Percentiles rank a stretch among this genome's conserved stretches.
Conservation (phyloP, 2,797 vertebrate genomes). For the Meda fulgida region DNA sequence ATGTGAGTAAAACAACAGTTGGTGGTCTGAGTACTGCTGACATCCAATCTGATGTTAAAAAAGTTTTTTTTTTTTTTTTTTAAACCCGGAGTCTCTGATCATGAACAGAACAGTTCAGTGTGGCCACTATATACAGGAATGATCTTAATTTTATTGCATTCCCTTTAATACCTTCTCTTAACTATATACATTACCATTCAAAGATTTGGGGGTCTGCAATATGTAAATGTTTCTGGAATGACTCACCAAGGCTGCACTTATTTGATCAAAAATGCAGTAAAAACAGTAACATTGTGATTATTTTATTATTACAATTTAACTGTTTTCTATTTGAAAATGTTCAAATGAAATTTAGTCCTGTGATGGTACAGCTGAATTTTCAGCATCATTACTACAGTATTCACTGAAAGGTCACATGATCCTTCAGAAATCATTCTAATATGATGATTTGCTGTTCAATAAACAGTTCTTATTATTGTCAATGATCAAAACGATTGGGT, state of each 20-base stretch:
- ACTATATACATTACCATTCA: neutral
- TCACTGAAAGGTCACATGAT: neutral
- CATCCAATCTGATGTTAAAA: neutral
- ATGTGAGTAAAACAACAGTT: neutral
- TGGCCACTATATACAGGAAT: neutral
- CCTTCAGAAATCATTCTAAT: no score
- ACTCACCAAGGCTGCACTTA: neutral
- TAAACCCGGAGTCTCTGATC: neutral
- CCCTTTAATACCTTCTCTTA: neutral
- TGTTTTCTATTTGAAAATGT: neutral
- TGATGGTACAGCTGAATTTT: neutral
- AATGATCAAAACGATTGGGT: neutral
- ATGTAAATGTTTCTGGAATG: neutral
- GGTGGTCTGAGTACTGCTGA: neutral
- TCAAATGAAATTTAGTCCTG: neutral
- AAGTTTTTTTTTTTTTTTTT: no score
- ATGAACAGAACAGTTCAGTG: neutral
- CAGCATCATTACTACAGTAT: neutral
- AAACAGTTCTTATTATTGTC: neutral
- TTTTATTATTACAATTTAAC: neutral
- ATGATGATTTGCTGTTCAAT: neutral
- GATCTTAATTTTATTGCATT: neutral
- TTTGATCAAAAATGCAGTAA: neutral
- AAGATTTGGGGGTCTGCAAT: neutral
- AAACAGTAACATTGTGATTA: neutral